Conservation (phyloP, 2,113 vertebrate genomes). For the Indicator indicator region DNA sequence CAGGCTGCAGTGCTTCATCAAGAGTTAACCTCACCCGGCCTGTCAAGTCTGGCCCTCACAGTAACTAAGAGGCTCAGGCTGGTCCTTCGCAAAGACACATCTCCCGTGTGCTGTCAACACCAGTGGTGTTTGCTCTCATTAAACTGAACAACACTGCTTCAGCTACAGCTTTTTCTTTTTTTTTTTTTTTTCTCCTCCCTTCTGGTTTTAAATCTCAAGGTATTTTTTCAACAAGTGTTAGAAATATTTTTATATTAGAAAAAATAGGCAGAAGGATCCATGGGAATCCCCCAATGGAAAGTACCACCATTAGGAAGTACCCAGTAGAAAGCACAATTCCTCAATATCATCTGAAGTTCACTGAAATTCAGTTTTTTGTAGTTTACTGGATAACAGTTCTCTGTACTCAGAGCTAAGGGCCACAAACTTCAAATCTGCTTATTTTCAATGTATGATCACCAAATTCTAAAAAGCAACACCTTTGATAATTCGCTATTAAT, state of each 20-base stretch:
- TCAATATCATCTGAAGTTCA: fast-evolving
- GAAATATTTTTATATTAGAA: background rate
- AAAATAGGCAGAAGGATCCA: background rate
- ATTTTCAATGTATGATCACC: background rate
- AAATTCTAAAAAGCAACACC: background rate
- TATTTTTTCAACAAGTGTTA: background rate
- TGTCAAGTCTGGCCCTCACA: background rate
- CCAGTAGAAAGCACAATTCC: background rate
- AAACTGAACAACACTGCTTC: background rate
- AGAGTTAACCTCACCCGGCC: background rate
- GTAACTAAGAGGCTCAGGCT: background rate
- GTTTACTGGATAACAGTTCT: background rate
- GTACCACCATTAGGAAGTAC: no score
- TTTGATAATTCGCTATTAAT: background rate
- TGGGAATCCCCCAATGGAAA: fast-evolving
- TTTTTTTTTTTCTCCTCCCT: background rate
- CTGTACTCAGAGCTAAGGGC: background rate
- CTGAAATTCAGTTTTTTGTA: background rate
- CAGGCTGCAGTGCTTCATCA: fast-evolving
- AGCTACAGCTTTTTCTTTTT: background rate
- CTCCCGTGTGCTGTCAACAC: background rate
- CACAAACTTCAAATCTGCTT: background rate
- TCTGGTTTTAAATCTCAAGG: background rate
- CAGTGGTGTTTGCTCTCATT: background rate
- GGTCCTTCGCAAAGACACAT: background rate